Evolutionary conservation across 2,113 vertebrate species (phyloP).

Genomic region (Salvelinus fontinalis): DNA sequence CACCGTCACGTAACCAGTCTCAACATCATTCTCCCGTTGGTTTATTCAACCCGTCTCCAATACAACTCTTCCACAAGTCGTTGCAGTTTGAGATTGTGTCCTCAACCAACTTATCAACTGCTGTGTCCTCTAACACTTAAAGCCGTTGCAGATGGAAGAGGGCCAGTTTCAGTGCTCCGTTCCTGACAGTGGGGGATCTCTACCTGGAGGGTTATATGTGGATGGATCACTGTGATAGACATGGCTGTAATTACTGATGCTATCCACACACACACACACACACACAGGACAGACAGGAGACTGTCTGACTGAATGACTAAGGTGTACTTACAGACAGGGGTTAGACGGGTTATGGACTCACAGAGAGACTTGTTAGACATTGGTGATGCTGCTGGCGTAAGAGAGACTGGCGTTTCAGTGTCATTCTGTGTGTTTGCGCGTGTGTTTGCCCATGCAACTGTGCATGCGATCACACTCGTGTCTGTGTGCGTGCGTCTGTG

Average conservation of each 20-base stretch:
- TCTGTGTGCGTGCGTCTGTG: constrained; percentile 6
- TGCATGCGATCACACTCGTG: constrained; percentile 3
- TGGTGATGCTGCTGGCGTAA: constrained; percentile 13
- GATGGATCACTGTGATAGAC: constrained; percentile 49
- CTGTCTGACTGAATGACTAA: constrained; percentile 21
- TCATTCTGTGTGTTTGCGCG: neutral
- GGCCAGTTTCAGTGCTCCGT: neutral
- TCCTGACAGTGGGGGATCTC: constrained; percentile 44
- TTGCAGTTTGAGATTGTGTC: no score
- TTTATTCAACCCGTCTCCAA: no score
- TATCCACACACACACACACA: constrained; percentile 44
- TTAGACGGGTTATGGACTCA: neutral
- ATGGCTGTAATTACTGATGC: constrained; percentile 68
- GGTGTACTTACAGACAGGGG: constrained; percentile 39
- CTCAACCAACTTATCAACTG: no score
- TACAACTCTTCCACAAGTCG: no score
- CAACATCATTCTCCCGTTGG: no score
- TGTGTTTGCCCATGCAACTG: constrained; percentile 28
- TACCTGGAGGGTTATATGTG: constrained; percentile 38
- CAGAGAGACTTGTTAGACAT: constrained; percentile 46
- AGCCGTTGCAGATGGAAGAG: neutral
- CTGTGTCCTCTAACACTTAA: neutral
- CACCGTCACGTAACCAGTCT: no score
- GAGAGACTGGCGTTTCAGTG: neutral
- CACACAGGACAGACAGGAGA: constrained; percentile 22